Evolutionary conservation across 2,888 invertebrate species (phyloP).

Genomic region (Mactromeris polynyma): DNA sequence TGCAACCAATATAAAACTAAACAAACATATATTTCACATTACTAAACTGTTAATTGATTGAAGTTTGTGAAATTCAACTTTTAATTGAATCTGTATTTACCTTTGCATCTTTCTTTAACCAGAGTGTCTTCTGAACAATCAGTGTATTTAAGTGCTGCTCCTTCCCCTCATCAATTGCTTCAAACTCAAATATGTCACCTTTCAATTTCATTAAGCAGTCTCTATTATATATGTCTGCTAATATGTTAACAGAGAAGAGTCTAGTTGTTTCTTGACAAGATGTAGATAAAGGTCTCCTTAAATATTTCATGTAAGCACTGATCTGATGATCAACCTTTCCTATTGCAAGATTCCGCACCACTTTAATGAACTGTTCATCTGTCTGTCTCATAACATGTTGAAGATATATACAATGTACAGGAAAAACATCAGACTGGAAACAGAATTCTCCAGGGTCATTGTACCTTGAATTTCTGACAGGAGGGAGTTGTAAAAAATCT

Average conservation of each 20-base stretch:
- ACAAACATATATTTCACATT: no score
- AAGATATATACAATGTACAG: constrained; percentile 20
- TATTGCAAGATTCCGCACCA: constrained; percentile 24
- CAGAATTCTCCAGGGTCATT: constrained; percentile 46
- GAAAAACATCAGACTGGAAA: constrained; percentile 32
- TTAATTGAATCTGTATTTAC: constrained; percentile 16
- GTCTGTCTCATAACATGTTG: constrained; percentile 31
- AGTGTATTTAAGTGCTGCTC: constrained; percentile 7
- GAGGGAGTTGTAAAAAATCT: constrained; percentile 44
- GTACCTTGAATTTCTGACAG: constrained; percentile 35
- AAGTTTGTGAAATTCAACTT: background rate
- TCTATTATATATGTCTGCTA: constrained; percentile 49
- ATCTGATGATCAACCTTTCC: constrained; percentile 6
- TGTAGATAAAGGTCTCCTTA: constrained; percentile 25
- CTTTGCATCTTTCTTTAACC: constrained; percentile 39
- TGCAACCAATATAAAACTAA: no score
- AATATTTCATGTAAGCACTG: background rate
- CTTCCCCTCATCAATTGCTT: constrained; percentile 38
- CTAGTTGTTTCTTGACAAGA: background rate
- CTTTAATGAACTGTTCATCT: constrained; percentile 16
- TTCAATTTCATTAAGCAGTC: constrained; percentile 19
- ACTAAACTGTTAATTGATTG: no score
- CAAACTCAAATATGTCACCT: constrained; percentile 37
- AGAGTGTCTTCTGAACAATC: constrained; percentile 26
- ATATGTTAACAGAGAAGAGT: constrained; percentile 32